A percentile compares a stretch with the other conserved stretches of the same genome.
Conservation (phyloP, 2,888 invertebrate species). For the Sympetrum striolatum region DNA sequence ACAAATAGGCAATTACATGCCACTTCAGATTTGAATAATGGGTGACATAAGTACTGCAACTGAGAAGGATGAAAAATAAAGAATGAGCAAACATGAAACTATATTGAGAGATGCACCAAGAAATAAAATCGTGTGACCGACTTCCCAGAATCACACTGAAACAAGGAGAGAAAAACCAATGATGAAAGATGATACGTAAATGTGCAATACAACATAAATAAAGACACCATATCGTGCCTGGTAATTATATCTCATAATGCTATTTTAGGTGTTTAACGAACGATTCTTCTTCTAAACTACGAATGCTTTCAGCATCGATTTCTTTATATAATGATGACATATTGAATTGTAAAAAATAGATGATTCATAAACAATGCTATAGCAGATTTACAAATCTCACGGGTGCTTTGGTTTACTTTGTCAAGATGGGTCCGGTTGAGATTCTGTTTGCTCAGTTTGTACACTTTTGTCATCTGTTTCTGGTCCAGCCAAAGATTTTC, state of each 20-base stretch:
- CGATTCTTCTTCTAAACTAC: slow-evolving; percentile 24
- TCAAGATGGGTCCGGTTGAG: slow-evolving; percentile 21
- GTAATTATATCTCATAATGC: slow-evolving; percentile 1
- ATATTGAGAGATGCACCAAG: too few species aligned
- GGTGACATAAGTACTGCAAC: too few species aligned
- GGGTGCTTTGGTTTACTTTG: not conserved
- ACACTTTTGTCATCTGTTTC: slow-evolving; percentile 20
- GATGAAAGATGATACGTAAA: not conserved
- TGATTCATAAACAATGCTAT: slow-evolving; percentile 12
- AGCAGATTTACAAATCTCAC: slow-evolving; percentile 2
- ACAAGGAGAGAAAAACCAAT: not conserved
- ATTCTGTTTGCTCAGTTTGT: slow-evolving; percentile 4
- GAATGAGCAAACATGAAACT: too few species aligned
- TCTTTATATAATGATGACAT: not conserved
- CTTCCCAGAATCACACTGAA: not conserved
- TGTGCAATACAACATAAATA: not conserved
- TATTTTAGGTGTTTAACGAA: not conserved
- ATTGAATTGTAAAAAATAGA: slow-evolving; percentile 37
- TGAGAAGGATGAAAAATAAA: too few species aligned
- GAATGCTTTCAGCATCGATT: not conserved
- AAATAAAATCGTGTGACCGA: not conserved
- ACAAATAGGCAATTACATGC: not conserved
- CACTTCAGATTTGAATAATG: not conserved
- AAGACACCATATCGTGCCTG: not conserved
- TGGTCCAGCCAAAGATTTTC: slow-evolving; percentile 9